Base-by-base conservation (phyloP, 2,113 vertebrate species). In the Cariama cristata region DNA sequence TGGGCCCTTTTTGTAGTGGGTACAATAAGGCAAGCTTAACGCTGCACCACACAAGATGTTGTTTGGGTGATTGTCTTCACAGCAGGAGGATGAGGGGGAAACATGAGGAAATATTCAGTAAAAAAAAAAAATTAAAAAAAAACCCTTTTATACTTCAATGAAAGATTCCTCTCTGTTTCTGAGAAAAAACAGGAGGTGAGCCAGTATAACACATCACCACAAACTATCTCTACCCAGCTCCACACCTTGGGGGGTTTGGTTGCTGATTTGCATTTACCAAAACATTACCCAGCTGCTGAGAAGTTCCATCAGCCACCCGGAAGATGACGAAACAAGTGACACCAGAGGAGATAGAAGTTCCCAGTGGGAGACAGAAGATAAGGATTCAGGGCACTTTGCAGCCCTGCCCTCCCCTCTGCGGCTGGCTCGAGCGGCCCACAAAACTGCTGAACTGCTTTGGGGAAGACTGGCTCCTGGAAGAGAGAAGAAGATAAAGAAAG, bases 401-500 rank as follows among this genome's bases (percentile, higher is more conserved):
- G 77, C 73, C 77, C 80, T 91, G 44, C 56, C 85, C 59, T 93
- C 67, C 67, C 44, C 2, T 6, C 71, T 84, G 45, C 4, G 13
- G 58, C 26, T 19, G 9, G 66, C 44, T 87, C 7, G 0, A 73
- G 42, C 84, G 86, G 79, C 63, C 73, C 80, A 86, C 84, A 62
- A 52, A 90, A 38, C 38, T 9, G 12, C 73, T 63, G 55, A 84
- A 45, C 33, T 60, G 45, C 32, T 77, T 21, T 24, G 47, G 52
- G 55, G 38, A 89, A 91, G 79, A 81, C 56, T 44, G 47, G 60
- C 40, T 97, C 58, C 88, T 94, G 79, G 32, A 91, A 88, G 44
- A 93, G 38, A 77, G 59, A 90, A 85, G 75, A 92, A 91, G 69
- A 91, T 95, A 90, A 89, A 85, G 69, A n/a, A 63, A 53, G 90